A percentile compares a stretch with the other conserved stretches of the same genome.
phyloP scores from a whole-genome alignment of 2,113 vertebrate species.

The Eretmochelys imbricata region DNA sequence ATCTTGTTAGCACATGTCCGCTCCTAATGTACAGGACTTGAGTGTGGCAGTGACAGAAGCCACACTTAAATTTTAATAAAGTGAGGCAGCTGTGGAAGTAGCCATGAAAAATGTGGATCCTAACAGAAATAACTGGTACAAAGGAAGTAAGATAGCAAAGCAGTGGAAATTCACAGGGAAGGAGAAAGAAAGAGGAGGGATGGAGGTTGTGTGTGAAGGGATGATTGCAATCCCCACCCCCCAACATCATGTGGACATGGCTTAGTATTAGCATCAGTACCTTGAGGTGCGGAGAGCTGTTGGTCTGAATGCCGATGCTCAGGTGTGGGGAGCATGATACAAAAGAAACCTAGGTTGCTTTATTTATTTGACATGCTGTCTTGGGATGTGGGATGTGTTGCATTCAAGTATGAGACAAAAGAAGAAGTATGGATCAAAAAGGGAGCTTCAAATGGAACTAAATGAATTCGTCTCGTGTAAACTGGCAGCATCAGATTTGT shows the following conservation, averaged over 20 bases:
- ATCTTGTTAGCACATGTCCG: neutral
- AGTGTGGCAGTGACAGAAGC: neutral
- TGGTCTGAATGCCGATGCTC: neutral
- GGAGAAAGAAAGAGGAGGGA: neutral
- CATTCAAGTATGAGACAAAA: neutral
- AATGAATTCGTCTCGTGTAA: neutral
- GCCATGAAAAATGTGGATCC: neutral
- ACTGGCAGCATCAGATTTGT: neutral
- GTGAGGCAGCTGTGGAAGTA: neutral
- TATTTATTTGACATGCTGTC: neutral
- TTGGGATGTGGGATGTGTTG: neutral
- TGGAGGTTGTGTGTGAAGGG: neutral
- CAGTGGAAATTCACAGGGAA: neutral
- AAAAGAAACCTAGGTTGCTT: constrained; percentile 4
- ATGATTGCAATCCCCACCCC: neutral
- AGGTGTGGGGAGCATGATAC: neutral
- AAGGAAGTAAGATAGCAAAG: neutral
- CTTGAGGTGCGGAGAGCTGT: neutral
- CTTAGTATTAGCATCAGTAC: neutral
- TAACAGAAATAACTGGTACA: neutral
- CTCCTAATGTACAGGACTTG: neutral
- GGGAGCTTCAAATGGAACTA: neutral
- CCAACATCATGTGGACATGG: neutral
- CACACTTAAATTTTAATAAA: neutral
- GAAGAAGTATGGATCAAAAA: neutral